Evolutionary conservation across 2,113 vertebrate genomes (phyloP).

Genomic region (Engraulis encrasicolus): DNA sequence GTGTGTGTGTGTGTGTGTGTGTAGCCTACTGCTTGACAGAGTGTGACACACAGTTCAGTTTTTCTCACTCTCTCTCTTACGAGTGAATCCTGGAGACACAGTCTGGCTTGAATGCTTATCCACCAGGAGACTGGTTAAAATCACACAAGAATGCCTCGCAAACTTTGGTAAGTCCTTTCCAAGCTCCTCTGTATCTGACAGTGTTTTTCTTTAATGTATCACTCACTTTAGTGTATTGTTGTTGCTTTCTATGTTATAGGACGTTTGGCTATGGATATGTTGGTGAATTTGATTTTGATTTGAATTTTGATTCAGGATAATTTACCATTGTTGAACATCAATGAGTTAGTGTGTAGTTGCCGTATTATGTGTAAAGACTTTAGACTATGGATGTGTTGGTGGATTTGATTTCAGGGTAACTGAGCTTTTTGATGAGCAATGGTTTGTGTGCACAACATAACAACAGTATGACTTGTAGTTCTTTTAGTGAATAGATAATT

Average conservation of each 20-base stretch:
- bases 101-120: background rate
- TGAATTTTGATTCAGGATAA: background rate
- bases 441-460: no score
- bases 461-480: no score
- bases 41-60: background rate
- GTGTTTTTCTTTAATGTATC: background rate
- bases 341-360: no score
- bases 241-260: background rate
- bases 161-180: conserved; percentile 41
- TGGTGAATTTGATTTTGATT: background rate
- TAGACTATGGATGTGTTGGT: no score
- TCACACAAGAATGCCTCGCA: conserved; percentile 47
- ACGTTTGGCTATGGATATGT: background rate
- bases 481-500: no score
- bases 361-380: no score
- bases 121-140: conserved; percentile 23
- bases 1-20: background rate
- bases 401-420: no score
- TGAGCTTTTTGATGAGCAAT: no score
- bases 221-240: background rate
- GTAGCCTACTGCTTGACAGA: background rate
- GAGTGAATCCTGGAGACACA: conserved; percentile 33
- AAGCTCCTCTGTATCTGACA: background rate
- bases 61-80: conserved; percentile 26
- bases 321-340: no score